Evolutionary conservation across 2,113 vertebrate genomes (phyloP).

Genomic region (Collichthys lucidus): DNA sequence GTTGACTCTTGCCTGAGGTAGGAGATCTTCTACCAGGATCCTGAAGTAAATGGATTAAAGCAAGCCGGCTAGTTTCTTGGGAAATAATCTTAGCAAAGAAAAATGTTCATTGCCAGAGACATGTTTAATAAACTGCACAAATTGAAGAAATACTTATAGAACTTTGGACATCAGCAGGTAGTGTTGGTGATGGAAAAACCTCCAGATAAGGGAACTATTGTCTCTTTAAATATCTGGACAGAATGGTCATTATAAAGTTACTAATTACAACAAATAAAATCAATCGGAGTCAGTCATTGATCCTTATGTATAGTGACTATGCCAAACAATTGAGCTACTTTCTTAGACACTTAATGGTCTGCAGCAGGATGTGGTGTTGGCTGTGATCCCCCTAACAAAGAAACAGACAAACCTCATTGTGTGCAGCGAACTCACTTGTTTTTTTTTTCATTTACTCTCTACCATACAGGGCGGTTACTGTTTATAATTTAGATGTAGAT

Average conservation of each 20-base stretch:
- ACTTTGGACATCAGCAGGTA: not conserved
- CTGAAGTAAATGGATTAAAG: not conserved
- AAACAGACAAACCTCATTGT: not conserved
- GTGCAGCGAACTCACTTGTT: not conserved
- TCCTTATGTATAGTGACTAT: conserved; percentile 13
- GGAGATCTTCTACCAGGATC: not conserved
- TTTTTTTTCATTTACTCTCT: not conserved
- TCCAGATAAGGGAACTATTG: not conserved
- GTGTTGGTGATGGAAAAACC: not conserved
- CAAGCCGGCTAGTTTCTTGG: not conserved
- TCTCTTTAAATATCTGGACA: not conserved
- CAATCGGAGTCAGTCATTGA: conserved; percentile 31
- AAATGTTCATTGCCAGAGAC: not conserved
- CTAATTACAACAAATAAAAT: conserved; percentile 43
- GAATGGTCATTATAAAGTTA: conserved; percentile 13
- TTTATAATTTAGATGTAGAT: not conserved
- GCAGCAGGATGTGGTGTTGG: conserved; percentile 4
- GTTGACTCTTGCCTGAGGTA: not conserved
- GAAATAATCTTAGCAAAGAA: not conserved
- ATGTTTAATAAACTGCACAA: not conserved
- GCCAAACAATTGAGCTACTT: conserved; percentile 28
- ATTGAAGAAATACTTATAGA: not conserved
- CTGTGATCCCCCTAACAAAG: conserved; percentile 2
- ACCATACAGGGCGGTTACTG: not conserved
- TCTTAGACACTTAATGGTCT: conserved; percentile 17